Percentiles rank a stretch among this genome's conserved stretches.
phyloP scores from a whole-genome alignment of 2,888 invertebrate genomes.

The Dryobotodes eremita region DNA sequence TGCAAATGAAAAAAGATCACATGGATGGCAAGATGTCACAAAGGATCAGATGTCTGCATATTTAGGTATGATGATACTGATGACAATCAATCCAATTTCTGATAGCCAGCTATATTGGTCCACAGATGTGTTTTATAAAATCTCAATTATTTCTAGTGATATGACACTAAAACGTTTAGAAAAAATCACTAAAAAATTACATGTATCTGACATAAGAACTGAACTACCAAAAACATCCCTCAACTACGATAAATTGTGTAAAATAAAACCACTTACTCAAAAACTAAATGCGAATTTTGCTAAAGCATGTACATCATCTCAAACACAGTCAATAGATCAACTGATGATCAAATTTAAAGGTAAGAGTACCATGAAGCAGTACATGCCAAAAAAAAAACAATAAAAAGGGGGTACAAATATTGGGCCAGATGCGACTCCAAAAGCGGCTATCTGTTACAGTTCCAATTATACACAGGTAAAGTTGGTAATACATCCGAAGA shows the following conservation, averaged over 20 bases:
- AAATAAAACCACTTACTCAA: slow-evolving; percentile 53
- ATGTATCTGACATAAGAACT: slow-evolving; percentile 49
- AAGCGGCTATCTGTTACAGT: slow-evolving; percentile 21
- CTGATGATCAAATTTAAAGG: slow-evolving; percentile 39
- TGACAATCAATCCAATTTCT: slow-evolving; percentile 56
- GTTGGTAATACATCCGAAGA: slow-evolving; percentile 3
- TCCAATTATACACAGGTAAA: slow-evolving; percentile 28
- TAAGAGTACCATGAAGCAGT: slow-evolving; percentile 23
- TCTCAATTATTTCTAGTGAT: slow-evolving; percentile 44
- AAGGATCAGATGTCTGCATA: slow-evolving; percentile 25
- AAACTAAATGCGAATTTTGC: slow-evolving; percentile 50
- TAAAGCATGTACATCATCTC: slow-evolving; percentile 36
- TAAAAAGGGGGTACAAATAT: slow-evolving; percentile 9
- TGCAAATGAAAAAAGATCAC: slow-evolving; percentile 38
- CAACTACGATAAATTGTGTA: slow-evolving; percentile 29
- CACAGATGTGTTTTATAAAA: slow-evolving; percentile 56
- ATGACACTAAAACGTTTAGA: slow-evolving; percentile 51
- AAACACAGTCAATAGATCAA: slow-evolving; percentile 47
- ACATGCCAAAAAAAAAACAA: slow-evolving; percentile 33
- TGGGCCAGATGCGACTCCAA: slow-evolving; percentile 5
- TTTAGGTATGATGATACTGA: slow-evolving; percentile 57
- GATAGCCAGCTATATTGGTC: slow-evolving; percentile 58
- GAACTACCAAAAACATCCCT: slow-evolving; percentile 7
- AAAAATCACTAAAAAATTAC: slow-evolving; percentile 62
- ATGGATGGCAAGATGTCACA: slow-evolving; percentile 25